Conservation (phyloP, 2,888 invertebrate species). For the Syrista parreyssii region DNA sequence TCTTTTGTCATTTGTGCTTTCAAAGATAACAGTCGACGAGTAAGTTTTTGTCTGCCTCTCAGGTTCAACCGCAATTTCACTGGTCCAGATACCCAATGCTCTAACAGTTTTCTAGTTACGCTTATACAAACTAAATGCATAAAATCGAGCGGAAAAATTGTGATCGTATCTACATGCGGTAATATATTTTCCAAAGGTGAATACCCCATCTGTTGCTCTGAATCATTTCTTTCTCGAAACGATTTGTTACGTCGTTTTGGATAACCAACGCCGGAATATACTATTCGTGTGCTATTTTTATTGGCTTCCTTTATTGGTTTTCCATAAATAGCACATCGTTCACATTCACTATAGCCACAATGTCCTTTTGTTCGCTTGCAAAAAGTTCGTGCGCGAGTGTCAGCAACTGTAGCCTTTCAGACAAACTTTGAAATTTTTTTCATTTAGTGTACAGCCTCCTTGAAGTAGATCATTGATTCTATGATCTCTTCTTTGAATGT, state of each 20-base stretch:
- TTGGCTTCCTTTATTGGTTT: constrained; percentile 13
- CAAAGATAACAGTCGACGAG: too few relatives aligned
- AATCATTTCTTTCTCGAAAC: constrained; percentile 17
- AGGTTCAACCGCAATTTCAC: constrained; percentile 7
- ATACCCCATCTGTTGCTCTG: constrained; percentile 13
- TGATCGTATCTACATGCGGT: constrained; percentile 7
- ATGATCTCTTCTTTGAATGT: constrained; percentile 17
- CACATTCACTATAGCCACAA: constrained; percentile 15
- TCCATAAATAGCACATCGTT: constrained; percentile 16
- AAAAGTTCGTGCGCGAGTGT: constrained; percentile 19
- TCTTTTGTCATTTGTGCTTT: too few relatives aligned
- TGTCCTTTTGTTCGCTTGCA: constrained; percentile 15
- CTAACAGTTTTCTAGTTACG: constrained; percentile 13
- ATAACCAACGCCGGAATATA: constrained; percentile 12
- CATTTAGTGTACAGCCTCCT: constrained; percentile 7
- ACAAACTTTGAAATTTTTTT: constrained; percentile 12
- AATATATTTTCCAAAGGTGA: constrained; percentile 16
- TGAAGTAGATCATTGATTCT: constrained; percentile 13
- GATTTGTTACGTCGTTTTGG: constrained; percentile 5
- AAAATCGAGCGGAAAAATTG: constrained; percentile 15
- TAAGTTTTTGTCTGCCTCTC: too few relatives aligned
- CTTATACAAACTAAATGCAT: constrained; percentile 16
- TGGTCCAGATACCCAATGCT: constrained; percentile 6
- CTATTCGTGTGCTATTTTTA: constrained; percentile 8
- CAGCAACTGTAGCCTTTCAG: constrained; percentile 17